Evolutionary conservation across 1,140 invertebrate genomes (phyloP).

Genomic region (Batillaria attramentaria): DNA sequence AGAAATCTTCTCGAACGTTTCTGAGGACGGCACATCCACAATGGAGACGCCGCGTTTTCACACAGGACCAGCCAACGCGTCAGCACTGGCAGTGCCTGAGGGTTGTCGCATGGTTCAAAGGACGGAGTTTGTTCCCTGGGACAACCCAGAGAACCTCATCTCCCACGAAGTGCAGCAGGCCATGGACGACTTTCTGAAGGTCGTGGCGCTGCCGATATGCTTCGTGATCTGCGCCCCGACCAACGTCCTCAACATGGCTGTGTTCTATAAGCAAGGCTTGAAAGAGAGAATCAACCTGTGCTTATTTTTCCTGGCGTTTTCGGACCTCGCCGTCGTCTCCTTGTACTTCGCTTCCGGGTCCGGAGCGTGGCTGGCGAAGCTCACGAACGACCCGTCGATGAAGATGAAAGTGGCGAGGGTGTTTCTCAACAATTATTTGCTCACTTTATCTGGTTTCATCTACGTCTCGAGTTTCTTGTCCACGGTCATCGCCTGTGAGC

Average conservation of each 20-base stretch:
- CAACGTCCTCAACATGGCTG: slow-evolving; percentile 27
- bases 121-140: slow-evolving; percentile 20
- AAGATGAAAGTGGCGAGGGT: too few relatives aligned
- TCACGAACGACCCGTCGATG: too few relatives aligned
- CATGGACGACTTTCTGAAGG: background rate
- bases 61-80: too few relatives aligned
- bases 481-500: slow-evolving; percentile 19
- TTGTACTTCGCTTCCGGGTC: too few relatives aligned
- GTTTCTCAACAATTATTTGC: slow-evolving; percentile 14
- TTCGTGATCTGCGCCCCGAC: slow-evolving; percentile 3
- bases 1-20: too few relatives aligned
- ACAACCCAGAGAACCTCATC: slow-evolving; percentile 13
- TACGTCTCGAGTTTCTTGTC: slow-evolving; percentile 13
- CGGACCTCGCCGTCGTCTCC: too few relatives aligned
- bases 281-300: slow-evolving; percentile 23
- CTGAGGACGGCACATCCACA: too few relatives aligned
- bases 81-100: too few relatives aligned
- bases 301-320: slow-evolving; percentile 13
- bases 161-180: background rate
- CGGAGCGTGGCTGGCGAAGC: too few relatives aligned
- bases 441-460: background rate
- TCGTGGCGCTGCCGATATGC: background rate
- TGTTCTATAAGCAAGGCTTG: slow-evolving; percentile 19
- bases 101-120: too few relatives aligned
- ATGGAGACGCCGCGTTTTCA: too few relatives aligned